These are phyloP conservation scores for Ochropacha duplaris DNA, from an alignment of 2,888 invertebrate genomes.

Conservation along the genomic window DNA sequence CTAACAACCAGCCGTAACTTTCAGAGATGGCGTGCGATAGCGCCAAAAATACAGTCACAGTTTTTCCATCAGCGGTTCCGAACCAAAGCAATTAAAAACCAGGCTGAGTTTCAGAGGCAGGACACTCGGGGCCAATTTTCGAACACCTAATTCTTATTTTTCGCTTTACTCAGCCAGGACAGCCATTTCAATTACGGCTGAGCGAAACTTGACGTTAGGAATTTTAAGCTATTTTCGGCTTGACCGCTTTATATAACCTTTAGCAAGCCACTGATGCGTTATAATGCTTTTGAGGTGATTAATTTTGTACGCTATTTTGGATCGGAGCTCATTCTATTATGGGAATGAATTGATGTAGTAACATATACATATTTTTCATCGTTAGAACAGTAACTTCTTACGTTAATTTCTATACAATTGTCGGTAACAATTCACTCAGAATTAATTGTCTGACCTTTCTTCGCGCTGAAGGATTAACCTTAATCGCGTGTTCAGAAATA, in stretches of 20 bases:
- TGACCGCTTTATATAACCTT: constrained; percentile 47
- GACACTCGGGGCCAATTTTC: constrained; percentile 47
- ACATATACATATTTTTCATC: not conserved
- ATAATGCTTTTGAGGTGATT: constrained; percentile 25
- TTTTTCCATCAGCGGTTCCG: constrained; percentile 22
- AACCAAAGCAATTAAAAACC: constrained; percentile 51
- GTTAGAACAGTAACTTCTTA: not conserved
- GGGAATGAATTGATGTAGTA: not conserved
- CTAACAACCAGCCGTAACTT: constrained; percentile 12
- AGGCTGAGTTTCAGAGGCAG: constrained; percentile 18
- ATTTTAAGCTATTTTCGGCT: constrained; percentile 58
- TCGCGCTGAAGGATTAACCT: constrained; percentile 36
- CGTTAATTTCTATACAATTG: constrained; percentile 1
- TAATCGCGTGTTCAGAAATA: constrained; percentile 49
- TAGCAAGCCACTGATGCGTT: constrained; percentile 47
- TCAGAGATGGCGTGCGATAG: constrained; percentile 6
- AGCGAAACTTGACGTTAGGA: constrained; percentile 51
- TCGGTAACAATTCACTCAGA: constrained; percentile 18
- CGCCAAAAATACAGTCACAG: constrained; percentile 12
- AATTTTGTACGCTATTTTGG: constrained; percentile 23
- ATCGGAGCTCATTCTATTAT: constrained; percentile 9
- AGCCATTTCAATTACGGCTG: constrained; percentile 53
- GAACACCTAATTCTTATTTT: constrained; percentile 50
- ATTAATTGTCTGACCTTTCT: constrained; percentile 39
- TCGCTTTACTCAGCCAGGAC: constrained; percentile 36